Evolutionary conservation across 2,113 vertebrate species (phyloP), one percentile per base, ranked within the genome.

Genomic region (Cepphus grylle): DNA sequence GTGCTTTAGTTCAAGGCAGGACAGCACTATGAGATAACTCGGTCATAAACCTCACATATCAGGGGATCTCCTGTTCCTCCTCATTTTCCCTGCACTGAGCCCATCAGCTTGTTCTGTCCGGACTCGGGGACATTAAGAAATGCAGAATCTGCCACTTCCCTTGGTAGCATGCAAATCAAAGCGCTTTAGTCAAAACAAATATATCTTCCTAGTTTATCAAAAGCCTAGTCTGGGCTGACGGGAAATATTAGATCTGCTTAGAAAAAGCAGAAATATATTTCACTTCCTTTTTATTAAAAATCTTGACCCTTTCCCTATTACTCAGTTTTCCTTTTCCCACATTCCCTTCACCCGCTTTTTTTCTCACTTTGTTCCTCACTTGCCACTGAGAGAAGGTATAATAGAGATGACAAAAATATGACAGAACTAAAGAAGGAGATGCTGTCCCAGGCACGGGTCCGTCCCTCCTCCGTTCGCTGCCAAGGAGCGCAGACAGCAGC

Each of bases 241-340:
- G 72, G 79, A 88, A 95, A 76, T 67, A 43, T 12, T 71, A 92
- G 59, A 86, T 88, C 30, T 66, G 12, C 55, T 86, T 62, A 73
- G 45, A 78, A 94, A 82, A 90, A 66, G 43, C 76, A 91, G 73
- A 96, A 90, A 81, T 55, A 20, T 3, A 32, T 93, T 90, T 92
- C 36, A 69, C 80, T 95, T 91, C 86, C 80, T 84, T 72, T 94
- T 86, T 52, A 72, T 25, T 84, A 15, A 47, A 86, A 89, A 45
- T 56, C 65, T 27, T 15, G 8, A 34, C 56, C n/a, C 42, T 74
- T 70, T n/a, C 34, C 29, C 30, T 12, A 1, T 78, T 67, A 62
- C n/a, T 81, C 38, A 36, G 19, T 53, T 43, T 76, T 79, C 49
- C 63, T 71, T 83, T 86, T 49, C 79, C 12, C 17, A 3, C 63